Base-by-base conservation (phyloP, 2,888 invertebrate species). In the Temnothorax ravouxi region DNA sequence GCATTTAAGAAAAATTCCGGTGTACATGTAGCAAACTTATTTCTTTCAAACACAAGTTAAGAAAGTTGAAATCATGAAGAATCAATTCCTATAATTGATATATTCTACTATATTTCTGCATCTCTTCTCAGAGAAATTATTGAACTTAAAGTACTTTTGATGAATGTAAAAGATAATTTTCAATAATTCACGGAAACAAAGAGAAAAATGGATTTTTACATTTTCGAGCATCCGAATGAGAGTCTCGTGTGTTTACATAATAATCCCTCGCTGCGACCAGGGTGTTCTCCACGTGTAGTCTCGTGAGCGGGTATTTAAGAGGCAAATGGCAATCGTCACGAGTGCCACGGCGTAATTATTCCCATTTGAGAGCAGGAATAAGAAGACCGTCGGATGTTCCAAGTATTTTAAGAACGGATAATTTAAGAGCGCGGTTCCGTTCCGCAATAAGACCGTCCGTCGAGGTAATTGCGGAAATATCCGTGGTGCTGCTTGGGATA, bases 281-380 rank as follows among this genome's bases (percentile, higher is more conserved):
- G 21, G 3, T 64, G 38, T 52, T 76, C 38, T 52, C 52, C 64
- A 52, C 34, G 50, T 76, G 38, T 25, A 38, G 25, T 52, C 38
- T 4, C 13, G 25, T 52, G 21, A 52, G 52, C 38, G 38, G 25
- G 13, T 64, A 52, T 52, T 76, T 76, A 64, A 76, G 64, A 38
- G 18, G 52, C 52, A 64, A 64, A 64, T 76, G 76, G 76, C 76
- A 76, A 76, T 76, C 76, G 64, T 76, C 76, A 76, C 76, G 64
- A 64, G 62, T 62, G 75, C 50, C 38, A 74, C 25, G 25, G n/a
- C 62, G 38, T 76, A 76, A 76, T 64, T 76, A 76, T 25, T 76
- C 25, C 52, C 38, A 72, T 64, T 76, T 52, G 64, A 52, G 64
- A 52, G 25, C 38, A 29, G 21, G 34, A 34, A 21, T 21, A 52